A percentile compares a stretch with the other conserved stretches of the same genome.
Conservation (phyloP, 2,888 invertebrate genomes). For the Lithophane leautieri region DNA sequence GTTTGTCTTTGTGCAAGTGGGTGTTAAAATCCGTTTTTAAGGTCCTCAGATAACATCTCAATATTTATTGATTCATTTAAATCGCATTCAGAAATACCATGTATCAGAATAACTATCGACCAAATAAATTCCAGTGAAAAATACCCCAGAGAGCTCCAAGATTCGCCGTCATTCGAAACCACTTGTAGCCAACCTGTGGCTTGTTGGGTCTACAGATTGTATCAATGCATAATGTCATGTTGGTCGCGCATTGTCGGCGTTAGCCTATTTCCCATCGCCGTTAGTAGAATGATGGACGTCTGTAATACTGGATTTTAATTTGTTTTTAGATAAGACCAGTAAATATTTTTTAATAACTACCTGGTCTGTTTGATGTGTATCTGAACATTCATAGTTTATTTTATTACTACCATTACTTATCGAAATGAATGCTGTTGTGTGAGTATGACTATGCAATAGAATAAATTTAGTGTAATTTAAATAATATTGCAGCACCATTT, state of each 20-base stretch:
- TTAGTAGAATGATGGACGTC: conserved; percentile 31
- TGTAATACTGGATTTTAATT: conserved; percentile 3
- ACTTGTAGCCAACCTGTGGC: conserved; percentile 49
- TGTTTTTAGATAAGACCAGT: conserved; percentile 14
- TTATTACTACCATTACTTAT: neutral
- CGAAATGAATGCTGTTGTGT: neutral
- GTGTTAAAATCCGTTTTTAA: too few relatives aligned
- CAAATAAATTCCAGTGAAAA: neutral
- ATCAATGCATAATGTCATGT: conserved; percentile 37
- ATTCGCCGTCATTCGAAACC: conserved; percentile 26
- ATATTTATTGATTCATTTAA: too few relatives aligned
- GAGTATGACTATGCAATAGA: neutral
- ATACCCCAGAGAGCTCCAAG: conserved; percentile 19
- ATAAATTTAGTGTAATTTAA: neutral
- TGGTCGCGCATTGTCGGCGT: conserved; percentile 30
- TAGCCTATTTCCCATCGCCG: conserved; percentile 45
- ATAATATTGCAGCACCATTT: neutral
- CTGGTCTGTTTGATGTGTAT: neutral
- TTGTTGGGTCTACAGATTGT: conserved; percentile 27
- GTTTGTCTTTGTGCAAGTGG: too few relatives aligned
- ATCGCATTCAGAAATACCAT: neutral
- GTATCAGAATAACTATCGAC: neutral
- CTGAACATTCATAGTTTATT: neutral
- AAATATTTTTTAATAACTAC: neutral
- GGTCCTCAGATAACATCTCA: too few relatives aligned